Evolutionary conservation across 2,797 vertebrate species (phyloP), one percentile per base, ranked within the genome.

Genomic region (Danio tinwini): DNA sequence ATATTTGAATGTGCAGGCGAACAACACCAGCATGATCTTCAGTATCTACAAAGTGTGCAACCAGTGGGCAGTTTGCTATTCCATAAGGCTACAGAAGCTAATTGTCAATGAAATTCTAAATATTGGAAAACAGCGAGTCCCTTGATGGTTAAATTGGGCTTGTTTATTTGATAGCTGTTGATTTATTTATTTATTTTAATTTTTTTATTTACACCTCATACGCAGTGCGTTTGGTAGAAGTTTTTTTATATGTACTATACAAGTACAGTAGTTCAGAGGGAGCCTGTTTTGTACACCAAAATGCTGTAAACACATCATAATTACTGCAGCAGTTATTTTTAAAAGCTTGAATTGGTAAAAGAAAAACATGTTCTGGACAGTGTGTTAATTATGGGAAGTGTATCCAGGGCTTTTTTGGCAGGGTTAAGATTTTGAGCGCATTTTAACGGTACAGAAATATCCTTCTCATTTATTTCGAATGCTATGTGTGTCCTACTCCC

Each of bases 381-480:
- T 67, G 64, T 67, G 42, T 77, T 77, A 50, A 68, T 77, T 59
- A 77, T 49, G 44, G 53, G 53, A 77, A 7, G 7, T 21, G 6
- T 19, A 68, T 77, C 16, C 63, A 17, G 5, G 53, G 64, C 53
- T 77, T 63, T 59, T 77, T 77, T 77, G 63, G 53, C 63, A 68
- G 64, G 64, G 64, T 40, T 68, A 42, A 19, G 53, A 50, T 16
- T 69, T 56, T 37, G 7, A 49, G 21, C 53, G 12, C 42, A 59
- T 77, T 59, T 77, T 59, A 77, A 40, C 17, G 6, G 64, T 21
- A 69, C 64, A 77, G 29, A 69, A 77, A 77, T 69, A 59, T 68
- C 53, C 29, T 11, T 40, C 64, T 59, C 21, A 14, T 59, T 68
- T 68, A 77, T 69, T 77, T 64, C 45, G 16, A 77, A 58, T 68